Evolutionary conservation across 2,888 invertebrate genomes (phyloP).

Genomic region (Phyllotreta cruciferae): DNA sequence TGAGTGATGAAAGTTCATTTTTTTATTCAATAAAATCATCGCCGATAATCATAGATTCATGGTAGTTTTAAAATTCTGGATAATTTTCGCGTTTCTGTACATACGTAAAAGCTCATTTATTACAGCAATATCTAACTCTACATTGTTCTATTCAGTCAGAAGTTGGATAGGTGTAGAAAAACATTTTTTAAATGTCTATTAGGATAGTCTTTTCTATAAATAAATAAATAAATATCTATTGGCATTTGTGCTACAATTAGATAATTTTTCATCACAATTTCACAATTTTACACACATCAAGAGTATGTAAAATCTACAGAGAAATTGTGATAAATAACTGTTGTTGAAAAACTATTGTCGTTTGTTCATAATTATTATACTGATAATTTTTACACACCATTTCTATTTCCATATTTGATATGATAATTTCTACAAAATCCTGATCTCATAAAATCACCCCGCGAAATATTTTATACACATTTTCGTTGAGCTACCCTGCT

Average conservation of each 20-base stretch:
- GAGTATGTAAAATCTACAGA: not conserved
- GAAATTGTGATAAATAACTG: slow-evolving; percentile 5
- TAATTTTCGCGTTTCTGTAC: slow-evolving; percentile 11
- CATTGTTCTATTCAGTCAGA: slow-evolving; percentile 26
- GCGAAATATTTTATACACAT: too few relatives aligned
- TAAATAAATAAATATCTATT: not conserved
- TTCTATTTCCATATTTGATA: too few relatives aligned
- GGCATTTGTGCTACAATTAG: slow-evolving; percentile 8
- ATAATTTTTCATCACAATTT: not conserved
- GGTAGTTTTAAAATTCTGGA: not conserved
- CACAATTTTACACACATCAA: too few relatives aligned
- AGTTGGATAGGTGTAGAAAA: slow-evolving; percentile 23
- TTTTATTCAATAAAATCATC: too few relatives aligned
- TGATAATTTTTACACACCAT: too few relatives aligned
- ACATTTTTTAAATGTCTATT: slow-evolving; percentile 13
- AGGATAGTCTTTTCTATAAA: slow-evolving; percentile 1
- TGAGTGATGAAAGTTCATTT: too few relatives aligned
- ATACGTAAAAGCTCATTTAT: slow-evolving; percentile 1
- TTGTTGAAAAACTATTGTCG: slow-evolving; percentile 3
- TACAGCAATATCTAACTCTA: slow-evolving; percentile 14
- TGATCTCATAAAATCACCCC: too few relatives aligned
- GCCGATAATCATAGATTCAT: too few relatives aligned
- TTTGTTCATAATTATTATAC: slow-evolving; percentile 1
- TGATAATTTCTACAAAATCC: slow-evolving; percentile 1
- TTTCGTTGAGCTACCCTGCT: too few relatives aligned